Conservation (phyloP, 1,140 invertebrate genomes). For the Brachionus asplanchnoidis region DNA sequence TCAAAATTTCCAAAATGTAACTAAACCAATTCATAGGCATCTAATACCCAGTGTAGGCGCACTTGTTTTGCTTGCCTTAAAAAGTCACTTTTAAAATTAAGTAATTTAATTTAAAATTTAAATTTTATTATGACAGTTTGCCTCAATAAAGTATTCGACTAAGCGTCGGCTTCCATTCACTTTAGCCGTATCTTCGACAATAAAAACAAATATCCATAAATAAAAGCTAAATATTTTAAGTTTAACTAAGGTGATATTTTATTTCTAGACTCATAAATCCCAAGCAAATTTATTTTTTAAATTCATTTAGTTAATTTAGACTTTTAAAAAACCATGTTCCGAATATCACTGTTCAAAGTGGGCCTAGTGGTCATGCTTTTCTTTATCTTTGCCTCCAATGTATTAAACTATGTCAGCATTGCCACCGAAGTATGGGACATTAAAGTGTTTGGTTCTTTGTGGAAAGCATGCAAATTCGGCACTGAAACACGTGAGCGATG, state of each 20-base stretch:
- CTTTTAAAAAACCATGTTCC: conserved; percentile 24
- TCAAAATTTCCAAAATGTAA: neutral
- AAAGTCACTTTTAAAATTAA: neutral
- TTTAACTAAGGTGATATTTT: conserved; percentile 23
- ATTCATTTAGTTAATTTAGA: neutral
- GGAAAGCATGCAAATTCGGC: neutral
- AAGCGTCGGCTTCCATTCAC: neutral
- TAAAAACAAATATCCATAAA: conserved; percentile 34
- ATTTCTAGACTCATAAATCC: neutral
- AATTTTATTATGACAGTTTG: conserved; percentile 26
- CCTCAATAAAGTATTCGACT: neutral
- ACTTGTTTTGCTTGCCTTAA: neutral
- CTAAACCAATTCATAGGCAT: neutral
- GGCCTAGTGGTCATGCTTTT: conserved; percentile 34
- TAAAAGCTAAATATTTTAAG: conserved; percentile 25
- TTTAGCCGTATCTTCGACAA: neutral
- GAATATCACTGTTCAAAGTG: conserved; percentile 37
- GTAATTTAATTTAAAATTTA: conserved; percentile 22
- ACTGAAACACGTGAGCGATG: neutral
- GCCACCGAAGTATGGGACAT: neutral
- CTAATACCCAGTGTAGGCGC: neutral
- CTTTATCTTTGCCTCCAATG: conserved; percentile 24
- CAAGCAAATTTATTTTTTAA: neutral
- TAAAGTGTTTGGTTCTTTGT: neutral
- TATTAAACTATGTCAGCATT: conserved; percentile 39